A percentile compares a stretch with the other conserved stretches of the same genome.
Evolutionary conservation across 2,113 vertebrate species (phyloP).

Genomic region (Tricholaema leucomelas): DNA sequence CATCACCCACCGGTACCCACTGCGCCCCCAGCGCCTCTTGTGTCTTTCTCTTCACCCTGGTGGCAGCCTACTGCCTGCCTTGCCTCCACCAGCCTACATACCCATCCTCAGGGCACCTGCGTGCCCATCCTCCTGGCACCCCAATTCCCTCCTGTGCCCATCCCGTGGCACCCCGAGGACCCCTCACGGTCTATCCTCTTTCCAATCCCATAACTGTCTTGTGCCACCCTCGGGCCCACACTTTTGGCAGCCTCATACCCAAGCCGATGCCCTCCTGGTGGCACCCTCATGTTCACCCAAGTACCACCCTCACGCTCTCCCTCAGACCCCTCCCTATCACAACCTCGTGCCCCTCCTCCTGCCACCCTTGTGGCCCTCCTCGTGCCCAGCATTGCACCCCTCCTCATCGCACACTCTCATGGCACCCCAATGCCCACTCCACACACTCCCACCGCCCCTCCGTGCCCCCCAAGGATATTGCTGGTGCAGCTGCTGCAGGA

Average conservation of each 20-base stretch:
- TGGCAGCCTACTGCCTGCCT: not conserved
- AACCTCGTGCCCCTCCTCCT: not conserved
- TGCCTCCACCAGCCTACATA: accelerated
- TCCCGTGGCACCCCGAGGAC: accelerated
- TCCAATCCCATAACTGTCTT: not conserved
- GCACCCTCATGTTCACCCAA: no score
- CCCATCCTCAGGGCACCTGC: not conserved
- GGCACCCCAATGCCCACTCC: not conserved
- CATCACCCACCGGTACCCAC: not conserved
- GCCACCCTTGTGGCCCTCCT: no score
- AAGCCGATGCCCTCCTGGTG: not conserved
- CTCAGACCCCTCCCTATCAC: not conserved
- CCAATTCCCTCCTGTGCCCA: not conserved
- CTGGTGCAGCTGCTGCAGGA: conserved; percentile 92
- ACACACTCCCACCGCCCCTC: not conserved
- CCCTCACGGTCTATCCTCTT: not conserved
- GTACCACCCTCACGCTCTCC: not conserved
- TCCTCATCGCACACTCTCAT: not conserved
- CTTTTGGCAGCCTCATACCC: not conserved
- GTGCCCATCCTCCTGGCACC: not conserved
- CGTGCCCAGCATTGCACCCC: not conserved
- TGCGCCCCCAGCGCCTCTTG: not conserved
- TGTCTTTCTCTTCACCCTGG: not conserved
- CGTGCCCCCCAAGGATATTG: conserved; percentile 86
- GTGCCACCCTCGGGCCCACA: not conserved